Evolutionary conservation across 2,888 invertebrate species (phyloP).

Genomic region (Leptinotarsa rubiginosa): DNA sequence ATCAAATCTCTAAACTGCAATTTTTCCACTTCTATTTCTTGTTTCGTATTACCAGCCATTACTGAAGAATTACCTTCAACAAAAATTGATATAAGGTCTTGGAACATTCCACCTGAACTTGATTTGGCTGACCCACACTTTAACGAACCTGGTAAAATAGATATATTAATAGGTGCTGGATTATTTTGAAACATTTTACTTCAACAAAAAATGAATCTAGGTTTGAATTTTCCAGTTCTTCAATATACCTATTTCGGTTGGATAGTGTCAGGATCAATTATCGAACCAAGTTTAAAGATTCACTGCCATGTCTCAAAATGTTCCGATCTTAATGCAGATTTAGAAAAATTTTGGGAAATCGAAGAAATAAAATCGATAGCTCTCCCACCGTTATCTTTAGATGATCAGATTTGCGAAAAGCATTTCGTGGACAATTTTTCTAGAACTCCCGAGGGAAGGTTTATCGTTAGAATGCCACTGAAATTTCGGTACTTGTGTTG

Average conservation of each 20-base stretch:
- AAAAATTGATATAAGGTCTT: no score
- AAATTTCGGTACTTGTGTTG: no score
- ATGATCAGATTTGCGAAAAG: no score
- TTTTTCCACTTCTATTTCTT: not conserved
- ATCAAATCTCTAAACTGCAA: not conserved
- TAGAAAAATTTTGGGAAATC: no score
- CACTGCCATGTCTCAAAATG: no score
- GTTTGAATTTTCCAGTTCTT: not conserved
- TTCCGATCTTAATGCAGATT: no score
- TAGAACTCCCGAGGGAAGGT: no score
- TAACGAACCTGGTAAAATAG: not conserved
- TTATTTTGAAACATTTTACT: not conserved
- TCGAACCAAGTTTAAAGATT: not conserved
- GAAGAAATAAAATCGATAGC: no score
- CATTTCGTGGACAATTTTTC: no score
- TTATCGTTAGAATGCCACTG: no score
- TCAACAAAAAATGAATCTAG: not conserved
- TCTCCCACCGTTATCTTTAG: no score
- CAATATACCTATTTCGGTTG: not conserved
- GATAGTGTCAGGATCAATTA: not conserved
- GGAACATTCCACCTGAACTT: no score
- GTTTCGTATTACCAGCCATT: not conserved
- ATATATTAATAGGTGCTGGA: constrained; percentile 2
- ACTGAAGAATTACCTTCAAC: not conserved
- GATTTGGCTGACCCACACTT: not conserved